Percentiles rank a stretch among this genome's conserved stretches.
These are phyloP conservation scores for Macrocentrus cingulum DNA, from an alignment of 1,140 invertebrate species.

Conservation along the genomic window DNA sequence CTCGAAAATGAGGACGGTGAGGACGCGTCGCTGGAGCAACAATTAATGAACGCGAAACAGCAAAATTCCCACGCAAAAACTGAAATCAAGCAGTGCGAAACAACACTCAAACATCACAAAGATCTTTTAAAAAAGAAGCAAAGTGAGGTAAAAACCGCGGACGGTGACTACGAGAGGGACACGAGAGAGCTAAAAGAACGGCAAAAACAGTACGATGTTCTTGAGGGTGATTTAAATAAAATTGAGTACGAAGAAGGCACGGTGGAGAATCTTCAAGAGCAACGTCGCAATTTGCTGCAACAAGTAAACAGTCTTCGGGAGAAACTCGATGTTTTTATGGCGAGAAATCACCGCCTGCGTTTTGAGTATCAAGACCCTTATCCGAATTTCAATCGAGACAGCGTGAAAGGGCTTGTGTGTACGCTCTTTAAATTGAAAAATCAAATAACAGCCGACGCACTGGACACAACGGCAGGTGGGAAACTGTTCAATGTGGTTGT, in stretches of 20 bases:
- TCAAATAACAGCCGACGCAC: conserved; percentile 71
- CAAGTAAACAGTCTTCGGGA: conserved; percentile 62
- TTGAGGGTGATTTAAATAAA: conserved; percentile 62
- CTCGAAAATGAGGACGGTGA: conserved; percentile 79
- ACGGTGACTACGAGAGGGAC: conserved; percentile 74
- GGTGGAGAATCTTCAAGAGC: conserved; percentile 62
- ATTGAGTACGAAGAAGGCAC: conserved; percentile 72
- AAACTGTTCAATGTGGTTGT: conserved; percentile 91
- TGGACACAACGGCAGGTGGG: conserved; percentile 86
- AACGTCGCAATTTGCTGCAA: conserved; percentile 57
- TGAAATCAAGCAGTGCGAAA: conserved; percentile 75
- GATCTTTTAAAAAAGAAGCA: conserved; percentile 70
- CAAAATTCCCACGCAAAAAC: conserved; percentile 77
- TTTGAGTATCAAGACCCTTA: conserved; percentile 78
- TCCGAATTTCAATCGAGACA: conserved; percentile 73
- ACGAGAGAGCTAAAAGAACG: conserved; percentile 65
- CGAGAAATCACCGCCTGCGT: conserved; percentile 68
- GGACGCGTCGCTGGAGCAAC: conserved; percentile 84
- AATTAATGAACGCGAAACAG: conserved; percentile 80
- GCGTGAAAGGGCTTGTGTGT: conserved; percentile 81
- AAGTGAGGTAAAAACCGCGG: conserved; percentile 70
- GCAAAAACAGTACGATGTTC: conserved; percentile 64
- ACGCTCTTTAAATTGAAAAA: conserved; percentile 76
- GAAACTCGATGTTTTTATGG: conserved; percentile 65
- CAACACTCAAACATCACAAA: conserved; percentile 74